Evolutionary conservation across 2,888 invertebrate genomes (phyloP).

Genomic region (Mythimna albipuncta): DNA sequence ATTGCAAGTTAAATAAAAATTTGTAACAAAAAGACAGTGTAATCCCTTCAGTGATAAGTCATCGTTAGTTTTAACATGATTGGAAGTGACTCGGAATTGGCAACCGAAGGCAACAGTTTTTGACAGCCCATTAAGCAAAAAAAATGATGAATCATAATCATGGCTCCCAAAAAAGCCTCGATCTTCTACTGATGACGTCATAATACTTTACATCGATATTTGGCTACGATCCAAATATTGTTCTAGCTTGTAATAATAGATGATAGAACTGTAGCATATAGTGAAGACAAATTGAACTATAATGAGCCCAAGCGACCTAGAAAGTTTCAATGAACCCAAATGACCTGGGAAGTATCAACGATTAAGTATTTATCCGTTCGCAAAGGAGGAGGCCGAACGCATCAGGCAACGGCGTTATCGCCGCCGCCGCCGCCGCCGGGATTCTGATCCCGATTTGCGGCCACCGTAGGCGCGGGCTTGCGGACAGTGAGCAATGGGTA

Average conservation of each 20-base stretch:
- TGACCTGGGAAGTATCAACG: neutral
- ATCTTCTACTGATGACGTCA: conserved; percentile 56
- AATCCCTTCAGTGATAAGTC: neutral
- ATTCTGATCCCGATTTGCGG: no score
- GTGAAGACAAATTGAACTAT: neutral
- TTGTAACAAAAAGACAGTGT: neutral
- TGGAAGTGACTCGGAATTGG: conserved; percentile 4
- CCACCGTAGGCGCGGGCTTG: no score
- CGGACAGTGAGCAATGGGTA: no score
- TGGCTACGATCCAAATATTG: conserved; percentile 47
- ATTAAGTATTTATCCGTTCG: neutral
- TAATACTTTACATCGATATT: conserved; percentile 37
- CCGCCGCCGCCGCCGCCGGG: no score
- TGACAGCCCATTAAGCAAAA: conserved; percentile 39
- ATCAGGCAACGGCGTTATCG: no score
- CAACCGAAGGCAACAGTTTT: conserved; percentile 14
- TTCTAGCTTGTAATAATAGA: conserved; percentile 21
- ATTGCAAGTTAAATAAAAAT: no score
- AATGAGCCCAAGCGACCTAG: neutral
- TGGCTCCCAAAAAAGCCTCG: conserved; percentile 34
- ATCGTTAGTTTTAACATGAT: conserved; percentile 8
- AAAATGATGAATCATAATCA: conserved; percentile 46
- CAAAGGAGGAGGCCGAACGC: no score
- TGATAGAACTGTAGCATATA: neutral
- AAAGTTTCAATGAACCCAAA: neutral